Evolutionary conservation across 2,797 vertebrate species (phyloP).

Genomic region (Gymnocypris eckloni): DNA sequence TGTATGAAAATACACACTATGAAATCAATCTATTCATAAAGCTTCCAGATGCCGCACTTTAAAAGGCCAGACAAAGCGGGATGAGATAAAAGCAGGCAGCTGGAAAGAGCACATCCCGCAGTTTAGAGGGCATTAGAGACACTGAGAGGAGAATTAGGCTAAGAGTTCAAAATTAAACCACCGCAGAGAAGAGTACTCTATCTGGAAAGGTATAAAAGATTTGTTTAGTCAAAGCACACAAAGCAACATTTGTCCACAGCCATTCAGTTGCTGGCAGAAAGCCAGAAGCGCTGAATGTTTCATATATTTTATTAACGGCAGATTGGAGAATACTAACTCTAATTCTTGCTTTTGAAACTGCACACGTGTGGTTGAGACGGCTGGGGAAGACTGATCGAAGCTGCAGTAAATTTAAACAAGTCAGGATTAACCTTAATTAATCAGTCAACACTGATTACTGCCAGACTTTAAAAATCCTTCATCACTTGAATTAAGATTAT

Average conservation of each 20-base stretch:
- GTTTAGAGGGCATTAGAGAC: conserved; percentile 32
- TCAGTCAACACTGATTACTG: no score
- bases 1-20: conserved; percentile 28
- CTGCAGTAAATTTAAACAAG: not conserved
- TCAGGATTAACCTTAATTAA: no score
- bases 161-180: conserved; percentile 39
- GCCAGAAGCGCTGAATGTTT: conserved; percentile 25
- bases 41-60: not conserved
- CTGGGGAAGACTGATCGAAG: conserved; percentile 4
- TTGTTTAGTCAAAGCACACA: conserved; percentile 39
- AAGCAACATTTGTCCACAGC: conserved; percentile 38
- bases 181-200: conserved; percentile 26
- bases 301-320: conserved; percentile 19
- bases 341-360: not conserved
- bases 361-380: not conserved
- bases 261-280: conserved; percentile 21
- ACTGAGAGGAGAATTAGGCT: conserved; percentile 21
- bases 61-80: conserved; percentile 8
- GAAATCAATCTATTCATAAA: conserved; percentile 26
- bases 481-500: no score
- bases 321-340: not conserved
- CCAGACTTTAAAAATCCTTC: no score
- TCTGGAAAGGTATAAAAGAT: conserved; percentile 28
- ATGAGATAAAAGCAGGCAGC: conserved; percentile 24
- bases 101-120: not conserved